These are phyloP conservation scores for Labeo rohita DNA, from an alignment of 2,113 vertebrate species.

Conservation along the genomic window DNA sequence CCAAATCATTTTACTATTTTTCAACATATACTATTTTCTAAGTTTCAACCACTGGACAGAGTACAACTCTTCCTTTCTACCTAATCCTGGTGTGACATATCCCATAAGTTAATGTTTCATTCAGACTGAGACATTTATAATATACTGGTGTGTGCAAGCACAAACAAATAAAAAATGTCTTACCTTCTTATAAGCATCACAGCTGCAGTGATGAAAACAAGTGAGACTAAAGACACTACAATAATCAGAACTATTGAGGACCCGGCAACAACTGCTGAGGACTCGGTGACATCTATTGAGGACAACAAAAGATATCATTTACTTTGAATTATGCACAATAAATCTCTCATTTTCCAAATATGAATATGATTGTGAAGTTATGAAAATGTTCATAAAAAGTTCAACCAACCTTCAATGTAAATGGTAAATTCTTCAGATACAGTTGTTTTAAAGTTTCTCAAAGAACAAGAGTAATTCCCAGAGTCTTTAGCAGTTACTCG, in stretches of 20 bases:
- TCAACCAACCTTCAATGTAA: conserved; percentile 31
- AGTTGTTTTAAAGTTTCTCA: background rate
- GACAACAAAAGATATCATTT: background rate
- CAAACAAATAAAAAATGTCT: background rate
- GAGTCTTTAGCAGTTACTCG: background rate
- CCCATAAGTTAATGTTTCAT: no score
- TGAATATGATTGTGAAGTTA: background rate
- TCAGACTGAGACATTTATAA: background rate
- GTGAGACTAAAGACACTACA: background rate
- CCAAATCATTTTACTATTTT: background rate
- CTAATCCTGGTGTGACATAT: no score
- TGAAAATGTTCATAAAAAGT: background rate
- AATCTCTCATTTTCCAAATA: background rate
- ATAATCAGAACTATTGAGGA: background rate
- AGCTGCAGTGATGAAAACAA: background rate
- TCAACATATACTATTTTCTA: no score
- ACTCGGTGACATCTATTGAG: background rate
- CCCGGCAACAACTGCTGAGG: no score
- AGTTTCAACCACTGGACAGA: no score
- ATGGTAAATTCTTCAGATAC: conserved; percentile 9
- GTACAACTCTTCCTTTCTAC: no score
- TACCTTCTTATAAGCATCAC: background rate
- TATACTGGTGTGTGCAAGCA: background rate
- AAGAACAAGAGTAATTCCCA: conserved; percentile 55
- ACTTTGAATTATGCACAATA: background rate